Base-by-base conservation (phyloP, 1,140 invertebrate species). In the Venustaconcha ellipsiformis region DNA sequence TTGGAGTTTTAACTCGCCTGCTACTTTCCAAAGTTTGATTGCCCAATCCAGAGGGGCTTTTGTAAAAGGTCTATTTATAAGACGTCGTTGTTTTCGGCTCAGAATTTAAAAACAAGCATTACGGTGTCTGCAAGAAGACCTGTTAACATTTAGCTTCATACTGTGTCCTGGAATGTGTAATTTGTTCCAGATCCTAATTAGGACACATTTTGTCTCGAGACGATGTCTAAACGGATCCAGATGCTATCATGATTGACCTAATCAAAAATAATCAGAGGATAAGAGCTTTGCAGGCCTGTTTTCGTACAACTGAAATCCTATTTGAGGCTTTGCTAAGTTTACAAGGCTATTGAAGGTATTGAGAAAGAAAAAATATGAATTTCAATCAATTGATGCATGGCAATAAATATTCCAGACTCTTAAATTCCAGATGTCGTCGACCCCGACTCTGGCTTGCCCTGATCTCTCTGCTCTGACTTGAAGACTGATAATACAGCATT, bases 301-400 rank as follows among this genome's bases (percentile, higher is more conserved):
- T 1, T 85, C 85, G 57, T 92, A 89, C 80, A 92, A 92, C 79
- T 75, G 83, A 6, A 85, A 82, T 67, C 92, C 92, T 74, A 78
- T 90, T 18, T 80, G 70, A 14, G 82, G 86, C 62, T 84, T 87
- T 18, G 83, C 88, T 11, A 59, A 74, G 1, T 69, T 87, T 12
- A 73, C 84, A 37, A 66, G 73, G n/a, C 89, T 87, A 20, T 79
- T 90, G 59, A 26, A 62, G 60, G 59, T 15, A 48, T 48, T 62
- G 6, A 15, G 58, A 15, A 58, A 71, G 63, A 71, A 48, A 26
- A 20, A 11, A 17, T 37, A 8, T 37, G 6, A 60, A 23, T 60
- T 60, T 60, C 4, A 18, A 60, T 60, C 4, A 13, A n/a, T 1
- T 60, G 20, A 55, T 37, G 37, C 37, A 37, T 4, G 37, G 4